Evolutionary conservation across 1,140 invertebrate species (phyloP), one percentile per base, ranked within the genome.

Genomic region (Piezodorus guildinii): DNA sequence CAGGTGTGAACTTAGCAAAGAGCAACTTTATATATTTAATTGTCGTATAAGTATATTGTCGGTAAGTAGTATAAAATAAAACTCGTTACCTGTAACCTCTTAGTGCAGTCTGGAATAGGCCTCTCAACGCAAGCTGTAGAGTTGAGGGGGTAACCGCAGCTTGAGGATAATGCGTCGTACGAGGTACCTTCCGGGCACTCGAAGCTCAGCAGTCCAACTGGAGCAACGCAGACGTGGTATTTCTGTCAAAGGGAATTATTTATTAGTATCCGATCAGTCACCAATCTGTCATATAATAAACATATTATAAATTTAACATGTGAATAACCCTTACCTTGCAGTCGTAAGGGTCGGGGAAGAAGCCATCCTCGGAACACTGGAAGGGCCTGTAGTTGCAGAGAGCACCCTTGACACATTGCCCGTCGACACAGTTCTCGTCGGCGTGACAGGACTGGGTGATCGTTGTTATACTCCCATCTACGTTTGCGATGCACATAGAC

Each of bases 261-360:
- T 39, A 39, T 5, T 30, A 30, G 3, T 3, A 3, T 4, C 4
- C 15, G 5, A 19, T 4, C 15, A 46, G 15, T 46, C 3, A 46
- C 15, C 15, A n/a, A 19, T 17, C 9, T 49, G 12, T 21, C 14
- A 21, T 19, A 49, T n/a, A n/a, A 6, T 2, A 17, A 17, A 5
- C 46, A 4, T 3, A 3, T 5, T 46, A 16, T 46, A 19, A 17
- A 21, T n/a, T 49, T 17, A 49, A 19, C 3, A 49, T 49, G 17
- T 19, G 2, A 58, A 58, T 3, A 23, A 5, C 8, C 8, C 4
- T 61, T 61, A 61, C 60, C 19, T 8, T 17, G 60, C 60, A 61
- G 34, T 61, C 60, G 16, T 61, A 61, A 14, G 60, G 60, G n/a
- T 61, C 60, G 1, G 60, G 60, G 60, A 39, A 61, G 60, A 17